Percentiles rank a stretch among this genome's conserved stretches.
phyloP scores from a whole-genome alignment of 2,113 vertebrate genomes.

The Channa argus region DNA sequence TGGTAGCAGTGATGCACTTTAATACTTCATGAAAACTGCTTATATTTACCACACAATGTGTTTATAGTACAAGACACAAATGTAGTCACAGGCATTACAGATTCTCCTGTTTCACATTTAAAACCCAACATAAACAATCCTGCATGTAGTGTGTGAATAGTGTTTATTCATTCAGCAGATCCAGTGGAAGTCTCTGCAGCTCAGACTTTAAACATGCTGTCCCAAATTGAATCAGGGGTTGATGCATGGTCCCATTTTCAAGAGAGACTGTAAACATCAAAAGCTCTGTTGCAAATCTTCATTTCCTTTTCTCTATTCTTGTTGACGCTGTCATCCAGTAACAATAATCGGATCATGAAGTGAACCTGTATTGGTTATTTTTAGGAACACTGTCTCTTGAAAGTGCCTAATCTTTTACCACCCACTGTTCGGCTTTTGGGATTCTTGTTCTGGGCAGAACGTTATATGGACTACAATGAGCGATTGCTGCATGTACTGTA shows the following conservation, averaged over 20 bases:
- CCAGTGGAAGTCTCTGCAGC: neutral
- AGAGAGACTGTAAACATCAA: neutral
- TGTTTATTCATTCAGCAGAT: conserved; percentile 18
- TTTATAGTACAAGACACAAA: conserved; percentile 7
- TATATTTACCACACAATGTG: conserved; percentile 4
- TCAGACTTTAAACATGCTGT: conserved; percentile 4
- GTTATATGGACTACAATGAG: no score
- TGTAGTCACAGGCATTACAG: conserved; percentile 5
- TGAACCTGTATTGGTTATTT: neutral
- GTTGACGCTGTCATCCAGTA: neutral
- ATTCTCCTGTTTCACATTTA: conserved; percentile 31
- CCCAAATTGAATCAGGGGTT: neutral
- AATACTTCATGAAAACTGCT: conserved; percentile 23
- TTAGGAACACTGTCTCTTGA: no score
- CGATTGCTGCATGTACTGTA: no score
- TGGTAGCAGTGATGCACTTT: neutral
- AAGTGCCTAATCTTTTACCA: no score
- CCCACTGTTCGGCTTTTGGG: no score
- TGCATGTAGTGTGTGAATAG: neutral
- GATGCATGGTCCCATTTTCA: neutral
- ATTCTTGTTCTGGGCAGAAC: no score
- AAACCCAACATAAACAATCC: conserved; percentile 12
- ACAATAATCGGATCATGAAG: neutral
- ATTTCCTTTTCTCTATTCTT: neutral
- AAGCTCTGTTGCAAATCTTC: neutral